phyloP scores from a whole-genome alignment of 2,113 vertebrate genomes.

The Vulpes vulpes region DNA sequence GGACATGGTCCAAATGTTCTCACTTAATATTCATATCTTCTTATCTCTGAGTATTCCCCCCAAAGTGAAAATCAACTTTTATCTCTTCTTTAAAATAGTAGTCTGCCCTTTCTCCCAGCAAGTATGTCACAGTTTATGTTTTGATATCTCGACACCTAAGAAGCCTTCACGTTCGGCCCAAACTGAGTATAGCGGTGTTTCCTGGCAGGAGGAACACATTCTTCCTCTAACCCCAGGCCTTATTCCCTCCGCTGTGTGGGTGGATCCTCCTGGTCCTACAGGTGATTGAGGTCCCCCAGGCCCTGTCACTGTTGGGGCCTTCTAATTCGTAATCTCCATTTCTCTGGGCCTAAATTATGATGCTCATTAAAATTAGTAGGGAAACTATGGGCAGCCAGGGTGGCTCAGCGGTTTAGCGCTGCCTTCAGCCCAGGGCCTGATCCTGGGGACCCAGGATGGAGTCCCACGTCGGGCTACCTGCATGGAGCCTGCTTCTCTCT shows the following conservation, averaged over 20 bases:
- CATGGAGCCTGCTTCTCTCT: too few relatives aligned
- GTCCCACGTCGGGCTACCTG: too few relatives aligned
- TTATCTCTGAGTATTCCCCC: not conserved
- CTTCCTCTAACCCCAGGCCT: not conserved
- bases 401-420: too few relatives aligned
- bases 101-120: not conserved
- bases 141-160: not conserved
- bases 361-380: slow-evolving; percentile 36
- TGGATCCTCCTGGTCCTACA: not conserved
- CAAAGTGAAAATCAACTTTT: not conserved
- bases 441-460: too few relatives aligned
- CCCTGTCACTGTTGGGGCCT: not conserved
- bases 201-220: not conserved
- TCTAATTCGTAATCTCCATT: not conserved
- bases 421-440: too few relatives aligned
- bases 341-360: not conserved
- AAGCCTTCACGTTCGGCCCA: not conserved
- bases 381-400: too few relatives aligned
- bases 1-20: not conserved
- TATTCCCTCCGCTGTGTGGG: not conserved
- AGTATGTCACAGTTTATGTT: not conserved
- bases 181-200: not conserved
- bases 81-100: not conserved
- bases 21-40: not conserved
- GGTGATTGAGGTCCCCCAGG: not conserved